Conservation (phyloP, 2,888 invertebrate species). For the Leptinotarsa rubiginosa region DNA sequence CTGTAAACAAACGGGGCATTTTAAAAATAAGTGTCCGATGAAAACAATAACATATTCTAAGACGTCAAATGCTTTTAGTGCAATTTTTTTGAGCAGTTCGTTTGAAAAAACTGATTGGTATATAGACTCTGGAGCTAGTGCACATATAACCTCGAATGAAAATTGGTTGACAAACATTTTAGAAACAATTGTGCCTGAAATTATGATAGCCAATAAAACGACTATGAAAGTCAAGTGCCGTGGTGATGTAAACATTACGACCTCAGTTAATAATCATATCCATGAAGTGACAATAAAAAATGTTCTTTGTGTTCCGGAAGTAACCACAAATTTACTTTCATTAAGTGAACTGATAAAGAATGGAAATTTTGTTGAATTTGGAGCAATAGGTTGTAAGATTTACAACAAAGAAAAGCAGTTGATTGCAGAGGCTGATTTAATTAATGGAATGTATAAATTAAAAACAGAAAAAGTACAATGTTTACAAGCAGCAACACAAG, state of each 20-base stretch:
- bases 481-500: too few species aligned
- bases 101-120: conserved; percentile 50
- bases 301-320: conserved; percentile 30
- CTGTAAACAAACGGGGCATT: too few species aligned
- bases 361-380: conserved; percentile 30
- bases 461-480: conserved; percentile 2
- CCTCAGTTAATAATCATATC: conserved; percentile 20
- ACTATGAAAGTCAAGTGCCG: conserved; percentile 28
- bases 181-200: conserved; percentile 18
- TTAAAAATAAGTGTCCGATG: background rate
- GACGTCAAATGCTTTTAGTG: conserved; percentile 28
- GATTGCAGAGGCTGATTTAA: too few species aligned
- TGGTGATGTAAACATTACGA: conserved; percentile 29
- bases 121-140: conserved; percentile 52
- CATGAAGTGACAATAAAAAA: conserved; percentile 19
- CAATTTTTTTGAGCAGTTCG: conserved; percentile 29
- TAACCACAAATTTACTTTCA: conserved; percentile 38
- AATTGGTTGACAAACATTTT: conserved; percentile 31
- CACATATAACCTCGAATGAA: conserved; percentile 44
- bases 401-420: too few species aligned
- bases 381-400: background rate
- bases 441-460: too few species aligned
- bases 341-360: conserved; percentile 30
- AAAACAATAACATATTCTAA: too few species aligned
- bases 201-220: conserved; percentile 37